These are phyloP conservation scores for Riptortus pedestris DNA, from an alignment of 1,140 invertebrate species.

Conservation along the genomic window DNA sequence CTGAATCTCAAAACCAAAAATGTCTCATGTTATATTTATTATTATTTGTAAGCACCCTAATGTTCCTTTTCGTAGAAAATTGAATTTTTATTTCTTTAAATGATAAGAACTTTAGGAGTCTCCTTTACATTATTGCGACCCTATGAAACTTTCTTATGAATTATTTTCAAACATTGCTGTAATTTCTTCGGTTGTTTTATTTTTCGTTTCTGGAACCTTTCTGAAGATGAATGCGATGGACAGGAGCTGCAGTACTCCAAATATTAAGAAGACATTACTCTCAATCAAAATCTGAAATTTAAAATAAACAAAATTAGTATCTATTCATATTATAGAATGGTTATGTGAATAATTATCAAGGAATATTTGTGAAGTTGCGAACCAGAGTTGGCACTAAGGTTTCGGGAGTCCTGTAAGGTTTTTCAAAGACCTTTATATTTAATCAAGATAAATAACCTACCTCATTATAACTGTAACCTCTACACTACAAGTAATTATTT, in stretches of 20 bases:
- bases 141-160: too few species aligned
- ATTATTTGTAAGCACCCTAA: too few species aligned
- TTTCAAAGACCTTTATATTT: not conserved
- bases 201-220: slow-evolving; percentile 79
- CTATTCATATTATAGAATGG: not conserved
- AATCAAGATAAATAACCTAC: not conserved
- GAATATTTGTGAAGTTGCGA: not conserved
- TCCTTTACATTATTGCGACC: too few species aligned
- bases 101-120: too few species aligned
- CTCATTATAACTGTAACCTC: too few species aligned
- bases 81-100: too few species aligned
- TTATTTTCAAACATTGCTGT: slow-evolving; percentile 47
- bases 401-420: not conserved
- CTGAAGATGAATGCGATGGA: slow-evolving; percentile 65
- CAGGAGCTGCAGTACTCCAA: slow-evolving; percentile 51
- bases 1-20: too few species aligned
- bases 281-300: slow-evolving; percentile 44
- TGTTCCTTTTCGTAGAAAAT: too few species aligned
- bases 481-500: too few species aligned
- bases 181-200: slow-evolving; percentile 73
- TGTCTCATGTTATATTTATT: too few species aligned
- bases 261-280: slow-evolving; percentile 67
- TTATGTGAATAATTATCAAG: not conserved
- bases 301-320: slow-evolving; percentile 16
- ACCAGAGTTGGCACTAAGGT: not conserved